These are phyloP conservation scores for Puntigrus tetrazona DNA, from an alignment of 2,113 vertebrate genomes.

Conservation along the genomic window DNA sequence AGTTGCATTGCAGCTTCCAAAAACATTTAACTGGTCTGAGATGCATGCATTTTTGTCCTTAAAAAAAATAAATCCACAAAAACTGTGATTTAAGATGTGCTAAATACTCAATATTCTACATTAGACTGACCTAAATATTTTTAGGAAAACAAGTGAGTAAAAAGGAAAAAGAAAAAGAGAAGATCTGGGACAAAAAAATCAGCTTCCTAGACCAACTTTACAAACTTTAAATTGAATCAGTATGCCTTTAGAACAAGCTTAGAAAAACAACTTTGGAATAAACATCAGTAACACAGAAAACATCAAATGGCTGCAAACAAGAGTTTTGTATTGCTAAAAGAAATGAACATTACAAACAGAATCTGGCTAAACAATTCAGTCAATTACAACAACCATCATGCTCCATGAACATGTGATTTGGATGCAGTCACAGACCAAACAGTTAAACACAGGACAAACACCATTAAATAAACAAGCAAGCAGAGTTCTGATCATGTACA, in stretches of 20 bases:
- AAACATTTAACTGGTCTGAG: background rate
- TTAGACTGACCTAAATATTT: background rate
- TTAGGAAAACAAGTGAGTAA: background rate
- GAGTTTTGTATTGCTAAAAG: background rate
- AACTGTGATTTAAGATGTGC: background rate
- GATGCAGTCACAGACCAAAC: background rate
- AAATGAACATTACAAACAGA: background rate
- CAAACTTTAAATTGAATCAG: background rate
- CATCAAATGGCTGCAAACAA: background rate
- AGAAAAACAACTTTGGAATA: background rate
- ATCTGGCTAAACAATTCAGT: background rate
- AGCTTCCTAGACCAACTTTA: background rate
- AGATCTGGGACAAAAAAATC: background rate
- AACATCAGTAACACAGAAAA: background rate
- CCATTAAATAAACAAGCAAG: no score
- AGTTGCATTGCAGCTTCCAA: slow-evolving; percentile 18
- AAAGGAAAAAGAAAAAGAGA: background rate
- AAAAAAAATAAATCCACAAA: background rate
- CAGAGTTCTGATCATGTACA: background rate
- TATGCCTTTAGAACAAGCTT: background rate
- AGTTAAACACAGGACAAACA: no score
- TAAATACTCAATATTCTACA: background rate
- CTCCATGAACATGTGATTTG: background rate
- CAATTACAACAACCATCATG: background rate
- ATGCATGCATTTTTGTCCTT: background rate